Evolutionary conservation across 1,140 invertebrate genomes (phyloP).

Genomic region (Drosophila insularis): DNA sequence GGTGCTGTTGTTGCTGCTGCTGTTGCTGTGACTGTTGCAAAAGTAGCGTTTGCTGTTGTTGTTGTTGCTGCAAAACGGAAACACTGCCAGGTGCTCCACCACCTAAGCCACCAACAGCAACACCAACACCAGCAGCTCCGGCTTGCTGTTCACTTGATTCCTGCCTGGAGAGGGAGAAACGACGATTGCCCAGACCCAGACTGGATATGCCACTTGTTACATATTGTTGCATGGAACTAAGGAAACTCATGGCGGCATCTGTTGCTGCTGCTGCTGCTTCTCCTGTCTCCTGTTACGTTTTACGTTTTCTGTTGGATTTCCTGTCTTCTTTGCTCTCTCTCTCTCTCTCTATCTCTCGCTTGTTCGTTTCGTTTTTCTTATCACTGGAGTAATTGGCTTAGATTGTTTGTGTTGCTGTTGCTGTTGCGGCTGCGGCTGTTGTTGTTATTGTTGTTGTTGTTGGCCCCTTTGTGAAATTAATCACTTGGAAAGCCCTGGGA

Average conservation of each 20-base stretch:
- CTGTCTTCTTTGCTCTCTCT: not conserved
- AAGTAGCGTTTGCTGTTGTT: not conserved
- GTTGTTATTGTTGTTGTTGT: not conserved
- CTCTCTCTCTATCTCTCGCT: not conserved
- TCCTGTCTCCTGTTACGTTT: constrained; percentile 11
- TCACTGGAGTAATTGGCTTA: constrained; percentile 66
- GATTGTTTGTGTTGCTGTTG: constrained; percentile 33
- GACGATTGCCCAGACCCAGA: constrained; percentile 89
- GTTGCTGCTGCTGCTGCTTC: constrained; percentile 23
- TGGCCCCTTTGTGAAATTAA: constrained; percentile 58
- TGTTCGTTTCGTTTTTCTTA: constrained; percentile 24
- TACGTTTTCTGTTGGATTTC: constrained; percentile 9
- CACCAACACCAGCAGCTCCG: constrained; percentile 35
- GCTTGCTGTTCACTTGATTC: constrained; percentile 82
- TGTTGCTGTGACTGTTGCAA: constrained; percentile 25
- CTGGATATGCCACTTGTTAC: constrained; percentile 90
- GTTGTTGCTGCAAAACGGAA: constrained; percentile 35
- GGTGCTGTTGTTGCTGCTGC: constrained; percentile 30
- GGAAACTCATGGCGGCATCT: constrained; percentile 89
- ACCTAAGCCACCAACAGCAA: constrained; percentile 17
- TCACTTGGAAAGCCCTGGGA: constrained; percentile 71
- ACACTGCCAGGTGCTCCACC: constrained; percentile 15
- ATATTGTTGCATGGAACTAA: constrained; percentile 91
- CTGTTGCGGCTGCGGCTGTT: not conserved
- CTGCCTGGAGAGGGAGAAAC: constrained; percentile 88